phyloP scores from a whole-genome alignment of 2,888 invertebrate species.

The Fragum fragum region DNA sequence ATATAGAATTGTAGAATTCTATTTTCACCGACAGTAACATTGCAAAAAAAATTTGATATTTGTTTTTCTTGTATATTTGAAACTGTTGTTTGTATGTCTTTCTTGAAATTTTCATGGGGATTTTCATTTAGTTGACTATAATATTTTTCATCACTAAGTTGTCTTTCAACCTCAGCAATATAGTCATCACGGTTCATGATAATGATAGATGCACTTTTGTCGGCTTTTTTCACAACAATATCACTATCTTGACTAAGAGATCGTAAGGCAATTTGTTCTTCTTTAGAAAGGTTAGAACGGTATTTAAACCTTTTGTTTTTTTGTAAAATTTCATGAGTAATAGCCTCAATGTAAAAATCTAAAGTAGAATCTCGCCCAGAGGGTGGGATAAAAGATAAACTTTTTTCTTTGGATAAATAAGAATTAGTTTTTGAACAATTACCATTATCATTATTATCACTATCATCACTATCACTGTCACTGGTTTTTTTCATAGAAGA shows the following conservation, averaged over 20 bases:
- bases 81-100: too few relatives aligned
- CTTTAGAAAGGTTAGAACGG: constrained; percentile 23
- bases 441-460: background rate
- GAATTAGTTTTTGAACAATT: constrained; percentile 4
- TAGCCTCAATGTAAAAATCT: constrained; percentile 41
- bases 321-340: constrained; percentile 35
- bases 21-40: background rate
- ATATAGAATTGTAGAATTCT: constrained; percentile 33
- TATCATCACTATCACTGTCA: background rate
- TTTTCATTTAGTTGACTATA: background rate
- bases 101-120: too few relatives aligned
- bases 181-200: constrained; percentile 35
- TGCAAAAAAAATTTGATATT: too few relatives aligned
- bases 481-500: background rate
- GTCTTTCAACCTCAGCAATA: constrained; percentile 24
- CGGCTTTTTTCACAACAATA: constrained; percentile 37
- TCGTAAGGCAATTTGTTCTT: constrained; percentile 21
- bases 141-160: constrained; percentile 5
- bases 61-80: too few relatives aligned
- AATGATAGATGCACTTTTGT: constrained; percentile 26
- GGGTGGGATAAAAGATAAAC: constrained; percentile 36
- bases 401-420: constrained; percentile 5
- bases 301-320: constrained; percentile 10
- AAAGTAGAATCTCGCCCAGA: constrained; percentile 28
- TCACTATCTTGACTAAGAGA: background rate